Conservation (phyloP, 1,140 invertebrate species). For the Bombyx mori region DNA sequence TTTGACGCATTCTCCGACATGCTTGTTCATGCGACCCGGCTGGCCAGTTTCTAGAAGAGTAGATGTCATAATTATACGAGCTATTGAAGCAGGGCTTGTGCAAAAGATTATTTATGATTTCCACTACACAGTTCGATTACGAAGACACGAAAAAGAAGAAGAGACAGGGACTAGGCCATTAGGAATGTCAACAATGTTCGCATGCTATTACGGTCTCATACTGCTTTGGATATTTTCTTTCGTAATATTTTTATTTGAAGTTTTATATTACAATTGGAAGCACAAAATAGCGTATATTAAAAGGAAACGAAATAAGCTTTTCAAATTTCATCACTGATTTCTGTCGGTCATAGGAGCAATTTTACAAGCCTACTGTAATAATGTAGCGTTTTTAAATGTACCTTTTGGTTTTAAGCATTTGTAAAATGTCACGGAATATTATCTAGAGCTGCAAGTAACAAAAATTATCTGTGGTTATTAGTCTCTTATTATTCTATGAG, state of each 20-base stretch:
- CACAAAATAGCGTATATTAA: neutral
- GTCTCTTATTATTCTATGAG: no score
- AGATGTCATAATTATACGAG: conserved; percentile 13
- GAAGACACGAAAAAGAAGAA: conserved; percentile 7
- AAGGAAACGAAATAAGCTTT: neutral
- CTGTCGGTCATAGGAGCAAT: no score
- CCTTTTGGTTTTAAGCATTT: no score
- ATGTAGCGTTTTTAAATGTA: no score
- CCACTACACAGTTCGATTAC: neutral
- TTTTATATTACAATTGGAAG: conserved; percentile 16
- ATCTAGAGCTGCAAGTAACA: no score
- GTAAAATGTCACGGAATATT: no score
- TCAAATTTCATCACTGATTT: no score
- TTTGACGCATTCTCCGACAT: conserved; percentile 15
- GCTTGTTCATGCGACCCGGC: conserved; percentile 30
- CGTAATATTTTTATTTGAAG: conserved; percentile 30
- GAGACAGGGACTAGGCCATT: conserved; percentile 14
- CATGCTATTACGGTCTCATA: conserved; percentile 35
- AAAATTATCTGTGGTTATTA: no score
- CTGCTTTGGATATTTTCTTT: conserved; percentile 23
- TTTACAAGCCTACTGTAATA: no score
- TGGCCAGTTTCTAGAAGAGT: conserved; percentile 34
- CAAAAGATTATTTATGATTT: conserved; percentile 14
- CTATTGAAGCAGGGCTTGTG: conserved; percentile 25
- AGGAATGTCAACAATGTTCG: conserved; percentile 19